Evolutionary conservation across 1,140 invertebrate species (phyloP), one percentile per base, ranked within the genome.

Genomic region (Lethrus apterus): DNA sequence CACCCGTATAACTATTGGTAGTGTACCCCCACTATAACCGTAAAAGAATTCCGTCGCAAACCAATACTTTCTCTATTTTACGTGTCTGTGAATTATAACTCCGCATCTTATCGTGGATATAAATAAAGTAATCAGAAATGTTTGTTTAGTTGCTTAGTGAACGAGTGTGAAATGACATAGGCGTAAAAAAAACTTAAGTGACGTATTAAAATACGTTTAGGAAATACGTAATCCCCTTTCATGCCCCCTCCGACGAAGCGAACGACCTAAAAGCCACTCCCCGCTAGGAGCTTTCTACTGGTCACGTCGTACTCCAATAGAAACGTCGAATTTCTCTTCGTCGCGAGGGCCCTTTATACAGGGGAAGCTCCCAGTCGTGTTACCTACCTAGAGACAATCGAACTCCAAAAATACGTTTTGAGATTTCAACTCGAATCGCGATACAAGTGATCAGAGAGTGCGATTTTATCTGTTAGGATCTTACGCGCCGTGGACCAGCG

Each of bases 351-450:
- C 34, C 34, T 36, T 36, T 36, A 20, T 36, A 36, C 34, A 36
- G 19, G 34, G 34, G 34, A 36, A 36, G 34, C 34, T 36, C 19
- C 34, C 34, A 36, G 34, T 36, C 34, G 34, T 20, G 19, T 18
- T 36, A 20, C 34, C 34, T 21, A 36, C 34, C 34, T 36, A 36
- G 34, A 36, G 34, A 36, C 34, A 36, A 36, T 36, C 34, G 34
- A 36, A 36, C n/a, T 36, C 23, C 19, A 36, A 36, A 36, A 36
- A 36, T 36, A 36, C 34, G 17, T n/a, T n/a, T n/a, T n/a, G n/a
- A n/a, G n/a, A n/a, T n/a, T n/a, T n/a, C n/a, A n/a, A n/a, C n/a
- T n/a, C n/a, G n/a, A n/a, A n/a, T n/a, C n/a, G n/a, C n/a, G n/a
- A n/a, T n/a, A n/a, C n/a, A n/a, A n/a, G n/a, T n/a, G n/a, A n/a